These are phyloP conservation scores for Cephus cinctus DNA, from an alignment of 1,140 invertebrate genomes.

Conservation along the genomic window DNA sequence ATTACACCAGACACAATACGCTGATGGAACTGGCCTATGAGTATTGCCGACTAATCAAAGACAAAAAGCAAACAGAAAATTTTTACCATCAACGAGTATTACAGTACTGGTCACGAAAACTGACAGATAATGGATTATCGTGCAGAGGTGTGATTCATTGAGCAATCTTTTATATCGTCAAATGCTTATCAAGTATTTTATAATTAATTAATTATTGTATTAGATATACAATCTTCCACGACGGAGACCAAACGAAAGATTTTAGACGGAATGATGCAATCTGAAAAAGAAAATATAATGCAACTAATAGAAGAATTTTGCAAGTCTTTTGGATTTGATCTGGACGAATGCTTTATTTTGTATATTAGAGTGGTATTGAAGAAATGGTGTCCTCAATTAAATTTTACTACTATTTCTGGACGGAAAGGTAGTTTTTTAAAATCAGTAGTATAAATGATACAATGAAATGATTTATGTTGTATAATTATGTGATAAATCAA, in stretches of 20 bases:
- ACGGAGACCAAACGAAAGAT: conserved; percentile 32
- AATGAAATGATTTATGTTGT: not conserved
- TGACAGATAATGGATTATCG: conserved; percentile 33
- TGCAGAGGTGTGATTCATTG: too few relatives aligned
- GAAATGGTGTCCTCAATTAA: conserved; percentile 45
- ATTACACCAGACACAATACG: too few relatives aligned
- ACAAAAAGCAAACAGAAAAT: conserved; percentile 13
- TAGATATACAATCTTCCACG: too few relatives aligned
- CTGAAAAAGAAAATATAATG: conserved; percentile 27
- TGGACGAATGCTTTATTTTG: conserved; percentile 40
- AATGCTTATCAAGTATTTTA: too few relatives aligned
- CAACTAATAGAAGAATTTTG: conserved; percentile 43
- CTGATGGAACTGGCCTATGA: conserved; percentile 35
- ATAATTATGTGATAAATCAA: not conserved
- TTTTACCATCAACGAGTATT: conserved; percentile 28
- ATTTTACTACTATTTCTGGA: conserved; percentile 10
- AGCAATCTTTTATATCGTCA: too few relatives aligned
- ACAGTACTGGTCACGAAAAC: conserved; percentile 35
- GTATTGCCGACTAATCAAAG: conserved; percentile 32
- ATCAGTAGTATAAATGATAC: not conserved
- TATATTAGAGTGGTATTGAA: conserved; percentile 43
- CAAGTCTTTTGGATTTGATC: conserved; percentile 38
- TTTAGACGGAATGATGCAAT: conserved; percentile 36
- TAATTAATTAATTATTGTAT: too few relatives aligned
- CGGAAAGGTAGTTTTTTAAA: conserved; percentile 25